Percentiles rank a stretch among this genome's conserved stretches.
Conservation (phyloP, 2,113 vertebrate species). For the Saguinus imperator region DNA sequence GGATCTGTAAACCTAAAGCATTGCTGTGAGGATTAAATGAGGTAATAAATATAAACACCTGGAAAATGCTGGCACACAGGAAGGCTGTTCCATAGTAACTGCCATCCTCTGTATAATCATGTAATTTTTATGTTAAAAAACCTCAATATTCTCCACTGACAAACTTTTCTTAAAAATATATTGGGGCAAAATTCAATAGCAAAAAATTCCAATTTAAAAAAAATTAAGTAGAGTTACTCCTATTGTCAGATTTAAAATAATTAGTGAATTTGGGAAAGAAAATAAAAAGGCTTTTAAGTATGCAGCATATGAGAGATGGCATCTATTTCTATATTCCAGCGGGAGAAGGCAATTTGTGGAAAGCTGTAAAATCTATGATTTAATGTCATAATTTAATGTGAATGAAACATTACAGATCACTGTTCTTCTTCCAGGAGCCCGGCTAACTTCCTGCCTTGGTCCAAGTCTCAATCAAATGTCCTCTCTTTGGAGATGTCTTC, state of each 20-base stretch:
- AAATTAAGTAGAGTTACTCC: background rate
- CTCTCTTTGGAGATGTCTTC: background rate
- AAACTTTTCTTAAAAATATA: conserved; percentile 10
- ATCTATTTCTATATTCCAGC: background rate
- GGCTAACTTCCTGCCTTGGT: background rate
- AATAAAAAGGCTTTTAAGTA: background rate
- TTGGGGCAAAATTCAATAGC: background rate
- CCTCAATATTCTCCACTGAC: background rate
- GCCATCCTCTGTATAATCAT: background rate
- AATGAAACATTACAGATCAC: background rate
- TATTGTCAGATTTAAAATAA: background rate
- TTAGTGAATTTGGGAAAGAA: background rate
- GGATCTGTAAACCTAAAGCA: background rate
- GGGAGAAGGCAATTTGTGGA: background rate
- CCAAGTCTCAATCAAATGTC: background rate
- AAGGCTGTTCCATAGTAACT: background rate
- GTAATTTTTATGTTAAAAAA: background rate
- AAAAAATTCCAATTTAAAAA: background rate
- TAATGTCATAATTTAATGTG: background rate
- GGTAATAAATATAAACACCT: background rate
- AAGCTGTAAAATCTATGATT: background rate
- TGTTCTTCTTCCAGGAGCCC: background rate
- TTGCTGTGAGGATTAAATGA: background rate
- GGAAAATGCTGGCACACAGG: background rate
- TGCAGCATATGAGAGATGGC: background rate